These are phyloP conservation scores for Ginglymostoma cirratum DNA, from an alignment of 2,113 vertebrate species.

Conservation along the genomic window DNA sequence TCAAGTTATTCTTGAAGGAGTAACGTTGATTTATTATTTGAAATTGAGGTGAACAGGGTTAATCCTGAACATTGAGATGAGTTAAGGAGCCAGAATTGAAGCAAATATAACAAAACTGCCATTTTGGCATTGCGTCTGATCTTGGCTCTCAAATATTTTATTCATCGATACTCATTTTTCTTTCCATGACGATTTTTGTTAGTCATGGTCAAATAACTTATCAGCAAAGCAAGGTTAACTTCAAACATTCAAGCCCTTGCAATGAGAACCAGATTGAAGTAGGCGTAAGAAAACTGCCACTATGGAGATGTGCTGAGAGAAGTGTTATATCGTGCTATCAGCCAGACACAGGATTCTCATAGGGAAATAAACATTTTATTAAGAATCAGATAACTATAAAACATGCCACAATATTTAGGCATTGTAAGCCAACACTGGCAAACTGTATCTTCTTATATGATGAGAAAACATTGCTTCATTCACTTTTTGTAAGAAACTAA, in stretches of 20 bases:
- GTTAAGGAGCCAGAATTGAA: background rate
- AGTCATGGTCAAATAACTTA: slow-evolving; percentile 21
- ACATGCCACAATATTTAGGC: background rate
- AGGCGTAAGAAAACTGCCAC: background rate
- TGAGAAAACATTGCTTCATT: background rate
- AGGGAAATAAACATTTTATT: slow-evolving; percentile 17
- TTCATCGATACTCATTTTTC: background rate
- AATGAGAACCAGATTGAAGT: slow-evolving; percentile 25
- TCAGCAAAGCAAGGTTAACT: slow-evolving; percentile 8
- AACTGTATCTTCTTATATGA: background rate
- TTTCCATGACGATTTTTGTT: slow-evolving; percentile 25
- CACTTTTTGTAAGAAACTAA: background rate
- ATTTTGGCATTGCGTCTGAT: slow-evolving; percentile 5
- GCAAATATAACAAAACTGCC: background rate
- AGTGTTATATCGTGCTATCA: slow-evolving; percentile 1
- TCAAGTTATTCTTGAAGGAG: slow-evolving; percentile 6
- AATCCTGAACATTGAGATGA: background rate
- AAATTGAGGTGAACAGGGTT: slow-evolving; percentile 24
- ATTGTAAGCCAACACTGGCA: background rate
- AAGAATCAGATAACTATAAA: slow-evolving; percentile 11
- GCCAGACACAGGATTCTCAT: slow-evolving; percentile 19
- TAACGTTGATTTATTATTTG: background rate
- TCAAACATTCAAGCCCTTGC: slow-evolving; percentile 30
- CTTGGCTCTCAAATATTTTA: slow-evolving; percentile 22
- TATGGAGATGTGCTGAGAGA: background rate